A percentile compares a stretch with the other conserved stretches of the same genome.
Conservation (phyloP, 2,113 vertebrate species). For the Todiramphus saurophagus region DNA sequence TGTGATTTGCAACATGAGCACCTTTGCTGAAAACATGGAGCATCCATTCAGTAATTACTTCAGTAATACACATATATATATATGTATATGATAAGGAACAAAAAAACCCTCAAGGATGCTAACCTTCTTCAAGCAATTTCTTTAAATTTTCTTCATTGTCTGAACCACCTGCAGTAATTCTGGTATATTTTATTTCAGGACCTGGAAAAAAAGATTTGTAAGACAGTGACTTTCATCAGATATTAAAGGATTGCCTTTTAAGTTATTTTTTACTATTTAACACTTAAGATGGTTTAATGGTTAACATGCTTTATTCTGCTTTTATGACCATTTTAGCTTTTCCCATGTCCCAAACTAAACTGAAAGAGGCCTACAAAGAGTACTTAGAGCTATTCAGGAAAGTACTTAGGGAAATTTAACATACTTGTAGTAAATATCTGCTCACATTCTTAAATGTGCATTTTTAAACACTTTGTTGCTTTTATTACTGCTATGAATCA, state of each 20-base stretch:
- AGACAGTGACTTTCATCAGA: not conserved
- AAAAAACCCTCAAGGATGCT: not conserved
- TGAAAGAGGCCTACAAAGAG: not conserved
- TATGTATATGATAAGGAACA: not conserved
- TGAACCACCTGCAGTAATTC: slow-evolving; percentile 70
- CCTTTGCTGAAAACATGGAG: not conserved
- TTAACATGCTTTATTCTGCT: not conserved
- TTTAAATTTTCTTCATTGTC: slow-evolving; percentile 74
- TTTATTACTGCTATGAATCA: not conserved
- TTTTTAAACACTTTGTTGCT: not conserved
- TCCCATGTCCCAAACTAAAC: not conserved
- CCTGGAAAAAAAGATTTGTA: slow-evolving; percentile 32
- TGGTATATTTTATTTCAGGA: slow-evolving; percentile 79
- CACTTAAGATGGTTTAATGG: not conserved
- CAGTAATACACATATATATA: not conserved
- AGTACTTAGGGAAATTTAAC: not conserved
- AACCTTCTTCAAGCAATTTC: slow-evolving; percentile 79
- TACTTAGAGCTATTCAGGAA: not conserved
- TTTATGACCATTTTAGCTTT: not conserved
- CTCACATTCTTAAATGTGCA: not conserved
- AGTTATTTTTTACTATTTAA: not conserved
- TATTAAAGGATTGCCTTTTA: not conserved
- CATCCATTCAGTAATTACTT: not conserved
- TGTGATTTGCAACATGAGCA: not conserved
- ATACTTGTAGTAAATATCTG: not conserved